Conservation (phyloP, 2,113 vertebrate species). For the Edolisoma coerulescens region DNA sequence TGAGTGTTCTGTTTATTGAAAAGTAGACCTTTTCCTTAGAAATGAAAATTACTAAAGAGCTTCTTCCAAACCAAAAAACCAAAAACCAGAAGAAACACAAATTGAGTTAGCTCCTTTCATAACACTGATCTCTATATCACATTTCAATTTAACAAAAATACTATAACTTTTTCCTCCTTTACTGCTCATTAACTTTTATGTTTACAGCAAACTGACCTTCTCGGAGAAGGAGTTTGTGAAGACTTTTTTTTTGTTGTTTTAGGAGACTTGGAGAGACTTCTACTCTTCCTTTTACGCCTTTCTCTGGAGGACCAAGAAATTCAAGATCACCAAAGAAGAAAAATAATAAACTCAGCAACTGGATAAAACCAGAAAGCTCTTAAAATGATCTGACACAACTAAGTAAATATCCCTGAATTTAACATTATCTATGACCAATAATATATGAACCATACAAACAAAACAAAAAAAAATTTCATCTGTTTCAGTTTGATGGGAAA, state of each 20-base stretch:
- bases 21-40: not conserved
- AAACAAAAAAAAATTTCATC: not conserved
- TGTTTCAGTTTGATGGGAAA: not conserved
- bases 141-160: not conserved
- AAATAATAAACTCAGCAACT: not conserved
- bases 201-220: slow-evolving; percentile 69
- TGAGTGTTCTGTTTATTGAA: not conserved
- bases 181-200: not conserved
- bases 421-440: not conserved
- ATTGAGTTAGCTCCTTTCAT: not conserved
- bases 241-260: slow-evolving; percentile 77
- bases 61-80: not conserved
- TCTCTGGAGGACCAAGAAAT: slow-evolving; percentile 67
- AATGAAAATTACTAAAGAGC: not conserved
- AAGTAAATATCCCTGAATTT: not conserved
- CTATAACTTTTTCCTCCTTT: not conserved
- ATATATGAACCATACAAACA: not conserved
- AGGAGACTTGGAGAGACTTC: slow-evolving; percentile 76
- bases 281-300: slow-evolving; percentile 79
- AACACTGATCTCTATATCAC: not conserved
- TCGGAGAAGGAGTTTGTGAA: slow-evolving; percentile 82
- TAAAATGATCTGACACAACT: not conserved
- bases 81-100: not conserved
- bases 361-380: not conserved
- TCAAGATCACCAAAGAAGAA: not conserved